Conservation (phyloP, 2,113 vertebrate species). For the Grantiella picta region DNA sequence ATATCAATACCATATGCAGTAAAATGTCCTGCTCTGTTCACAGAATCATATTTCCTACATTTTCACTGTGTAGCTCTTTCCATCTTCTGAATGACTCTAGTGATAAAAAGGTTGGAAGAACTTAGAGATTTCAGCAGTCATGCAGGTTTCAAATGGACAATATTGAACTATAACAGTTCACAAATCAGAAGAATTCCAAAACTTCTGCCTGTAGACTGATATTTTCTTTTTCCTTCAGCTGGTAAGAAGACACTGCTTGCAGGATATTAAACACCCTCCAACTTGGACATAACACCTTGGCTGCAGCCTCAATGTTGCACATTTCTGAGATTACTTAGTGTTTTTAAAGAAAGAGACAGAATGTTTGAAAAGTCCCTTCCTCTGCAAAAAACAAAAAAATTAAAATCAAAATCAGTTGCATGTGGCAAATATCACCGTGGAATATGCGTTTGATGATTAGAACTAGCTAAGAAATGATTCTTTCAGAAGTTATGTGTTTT, state of each 20-base stretch:
- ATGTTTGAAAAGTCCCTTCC: neutral
- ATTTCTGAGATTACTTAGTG: neutral
- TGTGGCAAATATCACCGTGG: neutral
- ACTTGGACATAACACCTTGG: neutral
- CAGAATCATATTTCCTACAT: neutral
- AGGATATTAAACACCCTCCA: constrained; percentile 30
- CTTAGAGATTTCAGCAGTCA: neutral
- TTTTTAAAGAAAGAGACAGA: neutral
- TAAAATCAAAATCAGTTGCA: neutral
- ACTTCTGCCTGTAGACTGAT: neutral
- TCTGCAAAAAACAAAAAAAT: neutral
- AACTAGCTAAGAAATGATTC: neutral
- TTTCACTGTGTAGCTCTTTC: neutral
- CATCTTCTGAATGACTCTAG: neutral
- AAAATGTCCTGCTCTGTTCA: neutral
- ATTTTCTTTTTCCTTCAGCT: neutral
- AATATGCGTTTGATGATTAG: neutral
- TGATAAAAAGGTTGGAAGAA: neutral
- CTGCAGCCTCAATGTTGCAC: neutral
- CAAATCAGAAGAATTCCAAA: neutral
- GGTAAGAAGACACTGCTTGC: neutral
- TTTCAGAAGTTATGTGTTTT: neutral
- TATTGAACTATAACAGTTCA: neutral
- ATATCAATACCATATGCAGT: neutral
- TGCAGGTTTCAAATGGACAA: neutral